These are phyloP conservation scores for Melitaea athalia DNA, from an alignment of 2,888 invertebrate genomes.

Conservation along the genomic window DNA sequence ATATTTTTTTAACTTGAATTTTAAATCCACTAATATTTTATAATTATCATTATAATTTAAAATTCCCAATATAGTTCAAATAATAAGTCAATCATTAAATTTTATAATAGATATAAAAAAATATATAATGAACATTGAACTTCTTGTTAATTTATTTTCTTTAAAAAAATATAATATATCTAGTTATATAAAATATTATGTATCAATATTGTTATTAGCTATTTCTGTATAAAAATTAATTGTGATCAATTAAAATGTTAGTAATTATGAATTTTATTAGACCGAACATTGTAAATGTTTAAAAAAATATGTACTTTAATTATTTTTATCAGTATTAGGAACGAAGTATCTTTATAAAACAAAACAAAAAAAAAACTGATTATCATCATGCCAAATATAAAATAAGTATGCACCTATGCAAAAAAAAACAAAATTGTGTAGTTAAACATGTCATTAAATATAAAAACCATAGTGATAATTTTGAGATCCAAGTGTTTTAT, in stretches of 20 bases:
- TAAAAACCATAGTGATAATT: constrained; percentile 8
- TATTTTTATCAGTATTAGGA: background rate
- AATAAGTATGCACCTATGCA: too few relatives aligned
- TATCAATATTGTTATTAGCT: background rate
- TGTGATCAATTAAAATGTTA: background rate
- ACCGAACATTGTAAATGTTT: too few relatives aligned
- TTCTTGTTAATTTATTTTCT: background rate
- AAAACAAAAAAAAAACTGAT: background rate
- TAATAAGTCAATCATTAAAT: constrained; percentile 5
- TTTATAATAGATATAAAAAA: constrained; percentile 3
- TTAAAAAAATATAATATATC: background rate
- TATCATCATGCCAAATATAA: background rate
- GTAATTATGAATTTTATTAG: background rate
- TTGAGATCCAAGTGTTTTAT: constrained; percentile 16
- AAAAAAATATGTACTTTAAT: background rate
- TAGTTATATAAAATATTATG: background rate
- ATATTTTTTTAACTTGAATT: background rate
- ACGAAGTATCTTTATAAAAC: background rate
- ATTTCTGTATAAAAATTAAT: background rate
- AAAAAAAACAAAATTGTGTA: constrained; percentile 11
- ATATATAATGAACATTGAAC: background rate
- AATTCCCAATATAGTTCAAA: constrained; percentile 11
- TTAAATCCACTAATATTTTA: background rate
- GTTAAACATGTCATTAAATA: constrained; percentile 1
- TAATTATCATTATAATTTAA: background rate